Evolutionary conservation across 2,888 invertebrate species (phyloP).

Genomic region (Choristoneura rosaceana): DNA sequence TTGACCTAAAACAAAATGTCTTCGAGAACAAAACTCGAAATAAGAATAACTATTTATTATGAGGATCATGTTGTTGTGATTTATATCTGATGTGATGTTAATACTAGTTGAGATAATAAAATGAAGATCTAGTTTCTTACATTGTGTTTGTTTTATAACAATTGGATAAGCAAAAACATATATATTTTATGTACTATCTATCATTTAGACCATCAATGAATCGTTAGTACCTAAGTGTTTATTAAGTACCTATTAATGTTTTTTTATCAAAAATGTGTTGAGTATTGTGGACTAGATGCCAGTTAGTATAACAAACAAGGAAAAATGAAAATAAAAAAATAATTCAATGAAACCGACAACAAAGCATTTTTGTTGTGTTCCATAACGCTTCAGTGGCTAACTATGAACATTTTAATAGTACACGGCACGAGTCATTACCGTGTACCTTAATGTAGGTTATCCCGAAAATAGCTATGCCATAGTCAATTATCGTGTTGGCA

Average conservation of each 20-base stretch:
- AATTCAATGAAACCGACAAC: constrained; percentile 16
- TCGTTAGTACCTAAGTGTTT: too few species aligned
- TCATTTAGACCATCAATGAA: too few species aligned
- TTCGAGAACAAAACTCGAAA: constrained; percentile 87
- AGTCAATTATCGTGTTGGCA: constrained; percentile 49
- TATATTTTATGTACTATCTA: not conserved
- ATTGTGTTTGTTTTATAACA: constrained; percentile 23
- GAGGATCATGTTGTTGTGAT: constrained; percentile 88
- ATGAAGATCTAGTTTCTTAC: constrained; percentile 14
- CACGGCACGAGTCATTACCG: constrained; percentile 35
- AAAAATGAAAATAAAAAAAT: constrained; percentile 3
- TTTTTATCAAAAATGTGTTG: too few species aligned
- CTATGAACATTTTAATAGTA: constrained; percentile 39
- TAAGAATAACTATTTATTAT: constrained; percentile 89
- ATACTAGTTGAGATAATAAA: constrained; percentile 13
- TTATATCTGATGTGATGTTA: constrained; percentile 78
- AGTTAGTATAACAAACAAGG: constrained; percentile 5
- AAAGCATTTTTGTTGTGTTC: constrained; percentile 45
- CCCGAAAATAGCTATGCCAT: constrained; percentile 67
- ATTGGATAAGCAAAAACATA: constrained; percentile 5
- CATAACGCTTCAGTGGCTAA: constrained; percentile 36
- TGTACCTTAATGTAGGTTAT: constrained; percentile 57
- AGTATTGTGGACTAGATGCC: not conserved
- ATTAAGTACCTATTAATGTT: too few species aligned
- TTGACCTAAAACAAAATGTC: constrained; percentile 82